Evolutionary conservation across 2,888 invertebrate species (phyloP).

Genomic region (Coelinius sp.): DNA sequence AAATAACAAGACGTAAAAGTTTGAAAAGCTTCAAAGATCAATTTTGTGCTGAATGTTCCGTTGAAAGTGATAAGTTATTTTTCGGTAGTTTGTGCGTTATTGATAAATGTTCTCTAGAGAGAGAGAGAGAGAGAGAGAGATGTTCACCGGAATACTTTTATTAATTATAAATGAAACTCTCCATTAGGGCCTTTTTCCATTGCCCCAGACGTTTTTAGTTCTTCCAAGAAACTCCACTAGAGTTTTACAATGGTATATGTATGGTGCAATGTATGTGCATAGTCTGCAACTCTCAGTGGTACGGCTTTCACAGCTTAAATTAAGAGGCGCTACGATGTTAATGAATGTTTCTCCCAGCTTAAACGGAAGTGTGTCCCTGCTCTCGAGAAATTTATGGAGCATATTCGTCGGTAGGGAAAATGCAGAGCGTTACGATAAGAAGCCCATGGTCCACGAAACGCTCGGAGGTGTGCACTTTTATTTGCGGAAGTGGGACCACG

Average conservation of each 20-base stretch:
- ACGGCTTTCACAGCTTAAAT: constrained; percentile 30
- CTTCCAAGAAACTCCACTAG: background rate
- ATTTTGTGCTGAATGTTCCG: background rate
- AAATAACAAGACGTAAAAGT: constrained; percentile 6
- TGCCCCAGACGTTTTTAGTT: background rate
- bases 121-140: no score
- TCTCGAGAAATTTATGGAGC: constrained; percentile 33
- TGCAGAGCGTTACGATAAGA: constrained; percentile 29
- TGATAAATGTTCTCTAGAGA: no score
- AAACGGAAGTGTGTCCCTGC: constrained; percentile 3
- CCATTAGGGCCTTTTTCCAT: no score
- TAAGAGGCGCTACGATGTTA: constrained; percentile 43
- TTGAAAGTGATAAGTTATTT: background rate
- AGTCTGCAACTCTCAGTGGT: constrained; percentile 7
- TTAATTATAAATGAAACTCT: no score
- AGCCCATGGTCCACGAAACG: background rate
- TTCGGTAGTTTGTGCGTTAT: no score
- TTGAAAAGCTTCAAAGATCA: background rate
- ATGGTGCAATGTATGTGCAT: background rate
- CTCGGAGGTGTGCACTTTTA: constrained; percentile 17
- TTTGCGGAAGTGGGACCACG: constrained; percentile 14
- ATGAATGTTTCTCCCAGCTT: constrained; percentile 39
- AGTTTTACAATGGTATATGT: background rate
- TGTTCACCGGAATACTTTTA: no score
- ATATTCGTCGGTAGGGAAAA: constrained; percentile 31